Evolutionary conservation across 2,797 vertebrate genomes (phyloP), one percentile per base, ranked within the genome.

Genomic region (Zalophus californianus): DNA sequence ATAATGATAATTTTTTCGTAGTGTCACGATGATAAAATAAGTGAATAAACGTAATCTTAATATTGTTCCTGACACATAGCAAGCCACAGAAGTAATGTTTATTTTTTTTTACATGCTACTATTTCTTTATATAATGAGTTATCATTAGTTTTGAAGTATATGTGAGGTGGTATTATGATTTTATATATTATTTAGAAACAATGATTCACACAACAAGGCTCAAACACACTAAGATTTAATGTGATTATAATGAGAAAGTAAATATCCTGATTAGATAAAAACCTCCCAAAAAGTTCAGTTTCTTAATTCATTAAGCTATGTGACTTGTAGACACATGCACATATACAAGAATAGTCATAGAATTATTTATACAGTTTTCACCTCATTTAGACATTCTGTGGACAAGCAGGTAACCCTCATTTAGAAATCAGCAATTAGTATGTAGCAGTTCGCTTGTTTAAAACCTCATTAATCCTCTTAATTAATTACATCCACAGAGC

Each of bases 341-440:
- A 32, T 12, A 35, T 7, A 41, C 3, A 27, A 50, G 64, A 27
- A 27, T 18, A 68, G 27, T 85, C 12, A 27, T 25, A 66, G n/a
- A 62, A 62, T 54, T 21, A 68, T 4, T 13, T 58, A 58, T 38
- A 85, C 2, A 60, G 41, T 70, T 89, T 86, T 75, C 3, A 62
- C n/a, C 32, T 64, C 23, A 44, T 58, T 75, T 86, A 60, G 82
- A 60, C 72, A 60, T 50, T 86, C 50, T 44, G 50, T 60, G 41
- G 75, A 62, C 50, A 91, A 77, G 58, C 27, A 68, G n/a, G 23
- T 86, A 58, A 82, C 77, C 48, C 15, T 38, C n/a, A 50, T 56
- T 94, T 73, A 73, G 56, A 94, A 90, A 94, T 80, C 27, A 82
- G 50, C 32, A 92, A 78, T 91, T 86, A 66, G 29, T 82, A 48